Conservation (phyloP, 2,797 vertebrate species). For the Mus minutoides region DNA sequence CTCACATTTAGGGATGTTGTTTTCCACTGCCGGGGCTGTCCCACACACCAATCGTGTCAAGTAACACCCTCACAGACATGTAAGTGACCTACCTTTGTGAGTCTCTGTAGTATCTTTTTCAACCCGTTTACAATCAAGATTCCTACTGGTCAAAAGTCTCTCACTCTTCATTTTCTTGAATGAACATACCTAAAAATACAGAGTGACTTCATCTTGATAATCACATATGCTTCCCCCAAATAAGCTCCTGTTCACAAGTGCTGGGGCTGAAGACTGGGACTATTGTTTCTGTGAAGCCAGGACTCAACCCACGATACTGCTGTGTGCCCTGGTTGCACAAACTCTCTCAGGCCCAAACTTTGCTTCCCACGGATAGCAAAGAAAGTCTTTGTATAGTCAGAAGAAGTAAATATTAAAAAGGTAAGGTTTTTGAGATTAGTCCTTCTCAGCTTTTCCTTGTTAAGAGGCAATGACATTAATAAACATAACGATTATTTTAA, state of each 20-base stretch:
- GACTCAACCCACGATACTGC: background rate
- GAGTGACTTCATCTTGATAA: constrained; percentile 16
- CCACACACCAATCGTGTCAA: background rate
- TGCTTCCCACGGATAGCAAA: background rate
- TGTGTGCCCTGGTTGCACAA: background rate
- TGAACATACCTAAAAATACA: background rate
- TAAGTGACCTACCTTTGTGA: background rate
- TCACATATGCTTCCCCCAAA: background rate
- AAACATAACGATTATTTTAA: background rate
- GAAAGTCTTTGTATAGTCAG: constrained; percentile 15
- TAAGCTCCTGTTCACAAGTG: background rate
- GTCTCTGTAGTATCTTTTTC: background rate
- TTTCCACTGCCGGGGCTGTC: background rate
- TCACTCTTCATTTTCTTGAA: constrained; percentile 6
- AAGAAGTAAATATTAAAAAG: constrained; percentile 21
- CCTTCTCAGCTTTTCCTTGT: background rate
- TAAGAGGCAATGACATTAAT: background rate
- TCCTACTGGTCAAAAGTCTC: background rate
- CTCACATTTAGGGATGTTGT: background rate
- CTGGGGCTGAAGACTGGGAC: background rate
- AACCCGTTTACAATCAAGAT: background rate
- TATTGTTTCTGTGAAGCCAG: background rate
- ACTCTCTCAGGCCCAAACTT: background rate
- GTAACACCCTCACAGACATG: background rate
- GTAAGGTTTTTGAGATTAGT: background rate